phyloP scores from a whole-genome alignment of 2,113 vertebrate species.

The Corvus moneduloides region DNA sequence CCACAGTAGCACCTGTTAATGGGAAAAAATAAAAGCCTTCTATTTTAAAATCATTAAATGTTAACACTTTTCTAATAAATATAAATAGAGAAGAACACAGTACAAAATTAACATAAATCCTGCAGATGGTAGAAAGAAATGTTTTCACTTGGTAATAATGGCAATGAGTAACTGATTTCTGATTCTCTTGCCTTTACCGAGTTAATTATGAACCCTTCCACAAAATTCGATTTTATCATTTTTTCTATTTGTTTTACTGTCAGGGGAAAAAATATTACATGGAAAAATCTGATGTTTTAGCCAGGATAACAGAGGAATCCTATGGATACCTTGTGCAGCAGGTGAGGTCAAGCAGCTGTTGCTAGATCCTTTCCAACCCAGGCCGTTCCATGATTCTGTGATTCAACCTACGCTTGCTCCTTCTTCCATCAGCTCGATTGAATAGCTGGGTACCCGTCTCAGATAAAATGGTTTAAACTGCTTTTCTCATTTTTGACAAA shows the following conservation, averaged over 20 bases:
- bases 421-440: slow-evolving; percentile 1
- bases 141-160: slow-evolving; percentile 49
- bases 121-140: slow-evolving; percentile 32
- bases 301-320: slow-evolving; percentile 4
- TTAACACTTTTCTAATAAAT: slow-evolving; percentile 36
- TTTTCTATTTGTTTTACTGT: slow-evolving; percentile 52
- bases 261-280: background rate
- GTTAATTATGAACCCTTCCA: slow-evolving; percentile 64
- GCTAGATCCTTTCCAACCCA: background rate
- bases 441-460: background rate
- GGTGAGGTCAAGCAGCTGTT: background rate
- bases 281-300: slow-evolving; percentile 31
- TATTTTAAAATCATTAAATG: slow-evolving; percentile 41
- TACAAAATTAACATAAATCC: slow-evolving; percentile 8
- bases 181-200: slow-evolving; percentile 32
- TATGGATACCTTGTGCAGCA: background rate
- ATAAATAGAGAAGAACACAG: slow-evolving; percentile 26
- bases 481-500: background rate
- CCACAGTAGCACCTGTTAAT: background rate
- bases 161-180: slow-evolving; percentile 58
- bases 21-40: background rate
- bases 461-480: background rate
- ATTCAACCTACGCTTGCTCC: background rate
- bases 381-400: background rate
- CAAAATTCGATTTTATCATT: slow-evolving; percentile 59